phyloP scores from a whole-genome alignment of 1,140 invertebrate genomes.

The Drosophila insularis region DNA sequence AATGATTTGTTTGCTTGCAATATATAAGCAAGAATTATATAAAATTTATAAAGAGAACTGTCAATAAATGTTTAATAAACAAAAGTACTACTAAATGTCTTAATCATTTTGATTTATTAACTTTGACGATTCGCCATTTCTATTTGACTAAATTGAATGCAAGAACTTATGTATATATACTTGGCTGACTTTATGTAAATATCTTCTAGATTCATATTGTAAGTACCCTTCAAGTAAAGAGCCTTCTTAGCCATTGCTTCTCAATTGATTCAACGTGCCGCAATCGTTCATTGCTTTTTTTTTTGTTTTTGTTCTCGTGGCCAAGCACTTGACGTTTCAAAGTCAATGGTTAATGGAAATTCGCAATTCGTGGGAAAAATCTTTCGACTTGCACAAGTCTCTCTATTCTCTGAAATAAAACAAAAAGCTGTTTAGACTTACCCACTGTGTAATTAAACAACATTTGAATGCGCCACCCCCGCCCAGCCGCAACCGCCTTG shows the following conservation, averaged over 20 bases:
- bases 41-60: not conserved
- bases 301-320: constrained; percentile 50
- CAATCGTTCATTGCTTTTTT: not conserved
- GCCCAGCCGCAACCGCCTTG: not conserved
- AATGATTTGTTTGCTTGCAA: not conserved
- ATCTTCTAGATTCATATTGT: constrained; percentile 36
- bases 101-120: constrained; percentile 7
- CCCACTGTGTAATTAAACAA: constrained; percentile 62
- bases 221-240: constrained; percentile 45
- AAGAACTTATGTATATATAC: not conserved
- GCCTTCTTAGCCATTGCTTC: constrained; percentile 56
- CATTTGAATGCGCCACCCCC: constrained; percentile 34
- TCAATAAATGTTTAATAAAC: not conserved
- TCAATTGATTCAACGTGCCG: constrained; percentile 61
- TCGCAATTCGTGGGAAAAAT: constrained; percentile 71
- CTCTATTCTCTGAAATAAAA: constrained; percentile 13
- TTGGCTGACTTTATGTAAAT: constrained; percentile 3
- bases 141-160: not conserved
- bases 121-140: not conserved
- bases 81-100: not conserved
- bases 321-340: constrained; percentile 72
- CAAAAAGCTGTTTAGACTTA: constrained; percentile 49
- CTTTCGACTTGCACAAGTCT: constrained; percentile 55
- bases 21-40: not conserved
- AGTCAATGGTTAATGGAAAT: constrained; percentile 72